These are phyloP conservation scores for Seira musarum DNA, from an alignment of 2,888 invertebrate species.

Conservation along the genomic window DNA sequence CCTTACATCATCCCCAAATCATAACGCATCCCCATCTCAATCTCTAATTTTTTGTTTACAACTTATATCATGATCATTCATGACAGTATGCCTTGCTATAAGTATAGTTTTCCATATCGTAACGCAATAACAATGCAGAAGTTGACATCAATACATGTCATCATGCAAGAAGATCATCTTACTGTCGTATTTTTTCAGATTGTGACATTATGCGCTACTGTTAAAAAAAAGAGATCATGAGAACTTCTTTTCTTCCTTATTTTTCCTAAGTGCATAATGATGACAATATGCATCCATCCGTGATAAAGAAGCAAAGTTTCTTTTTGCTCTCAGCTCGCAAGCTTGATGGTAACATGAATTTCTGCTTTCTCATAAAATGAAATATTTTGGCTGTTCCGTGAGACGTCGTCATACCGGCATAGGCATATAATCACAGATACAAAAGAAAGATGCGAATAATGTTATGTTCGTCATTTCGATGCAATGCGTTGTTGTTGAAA, in stretches of 20 bases:
- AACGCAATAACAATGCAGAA: not conserved
- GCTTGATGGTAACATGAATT: not conserved
- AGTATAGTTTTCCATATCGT: not conserved
- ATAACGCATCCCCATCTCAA: too few relatives aligned
- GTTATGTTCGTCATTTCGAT: not conserved
- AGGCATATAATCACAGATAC: not conserved
- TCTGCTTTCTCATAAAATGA: not conserved
- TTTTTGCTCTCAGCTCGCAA: not conserved
- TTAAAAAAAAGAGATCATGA: not conserved
- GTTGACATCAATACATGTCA: not conserved
- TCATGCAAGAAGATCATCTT: not conserved
- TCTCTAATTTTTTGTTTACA: too few relatives aligned
- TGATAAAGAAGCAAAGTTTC: constrained; percentile 7
- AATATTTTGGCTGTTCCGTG: constrained; percentile 4
- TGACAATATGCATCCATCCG: constrained; percentile 43
- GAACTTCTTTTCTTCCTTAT: not conserved
- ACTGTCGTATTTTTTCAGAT: not conserved
- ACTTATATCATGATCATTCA: too few relatives aligned
- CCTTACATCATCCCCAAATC: too few relatives aligned
- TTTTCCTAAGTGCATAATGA: constrained; percentile 27
- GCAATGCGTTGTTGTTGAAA: not conserved
- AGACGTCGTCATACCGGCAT: not conserved
- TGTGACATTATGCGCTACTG: not conserved
- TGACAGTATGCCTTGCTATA: too few relatives aligned
- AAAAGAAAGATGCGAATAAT: constrained; percentile 1